Evolutionary conservation across 1,140 invertebrate genomes (phyloP).

Genomic region (Apis dorsata): DNA sequence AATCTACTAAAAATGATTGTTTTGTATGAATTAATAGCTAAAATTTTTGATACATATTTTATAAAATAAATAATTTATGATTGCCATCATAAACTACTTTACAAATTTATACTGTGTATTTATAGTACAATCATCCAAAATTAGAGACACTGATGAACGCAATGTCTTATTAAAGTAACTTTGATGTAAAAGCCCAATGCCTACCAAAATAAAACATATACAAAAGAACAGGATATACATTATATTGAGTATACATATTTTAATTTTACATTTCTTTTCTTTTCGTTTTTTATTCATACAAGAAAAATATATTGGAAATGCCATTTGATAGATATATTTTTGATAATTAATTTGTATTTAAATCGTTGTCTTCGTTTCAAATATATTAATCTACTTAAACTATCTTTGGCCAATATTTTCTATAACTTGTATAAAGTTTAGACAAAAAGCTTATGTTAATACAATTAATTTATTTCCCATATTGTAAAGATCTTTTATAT

Average conservation of each 20-base stretch:
- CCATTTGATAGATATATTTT: not conserved
- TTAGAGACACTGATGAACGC: conserved; percentile 60
- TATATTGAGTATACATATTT: not conserved
- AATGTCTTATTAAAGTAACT: conserved; percentile 58
- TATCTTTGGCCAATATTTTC: conserved; percentile 38
- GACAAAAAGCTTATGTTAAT: conserved; percentile 27
- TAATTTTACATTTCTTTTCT: not conserved
- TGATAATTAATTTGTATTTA: conserved; percentile 45
- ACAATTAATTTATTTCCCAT: conserved; percentile 21
- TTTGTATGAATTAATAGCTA: conserved; percentile 20
- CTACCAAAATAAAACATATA: conserved; percentile 61
- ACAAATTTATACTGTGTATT: conserved; percentile 36
- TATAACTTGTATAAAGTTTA: conserved; percentile 6
- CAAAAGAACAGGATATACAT: conserved; percentile 16
- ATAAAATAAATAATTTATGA: conserved; percentile 54
- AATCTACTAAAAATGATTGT: conserved; percentile 26
- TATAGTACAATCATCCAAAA: conserved; percentile 53
- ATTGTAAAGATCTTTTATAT: conserved; percentile 6
- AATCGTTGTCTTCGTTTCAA: conserved; percentile 51
- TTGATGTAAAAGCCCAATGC: conserved; percentile 46
- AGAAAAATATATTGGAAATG: conserved; percentile 24
- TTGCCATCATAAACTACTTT: conserved; percentile 47
- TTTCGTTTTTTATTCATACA: not conserved
- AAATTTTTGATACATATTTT: conserved; percentile 34
- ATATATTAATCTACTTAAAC: conserved; percentile 40